Base-by-base conservation (phyloP, 2,888 invertebrate species). In the Mesodorylaimus sp. region DNA sequence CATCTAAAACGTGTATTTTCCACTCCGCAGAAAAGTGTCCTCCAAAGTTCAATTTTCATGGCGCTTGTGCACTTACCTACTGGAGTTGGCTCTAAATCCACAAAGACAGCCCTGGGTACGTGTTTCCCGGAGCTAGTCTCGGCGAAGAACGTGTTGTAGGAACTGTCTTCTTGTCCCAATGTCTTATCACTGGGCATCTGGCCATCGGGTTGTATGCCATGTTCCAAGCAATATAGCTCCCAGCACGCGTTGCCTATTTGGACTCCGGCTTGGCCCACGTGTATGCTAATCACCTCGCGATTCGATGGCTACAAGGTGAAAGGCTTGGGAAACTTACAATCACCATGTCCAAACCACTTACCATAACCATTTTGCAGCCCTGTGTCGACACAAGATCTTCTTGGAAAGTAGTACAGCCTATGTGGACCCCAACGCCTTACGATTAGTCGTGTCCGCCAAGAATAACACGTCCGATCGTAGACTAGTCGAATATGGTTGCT, bases 71-170 rank as follows among this genome's bases (percentile, higher is more conserved):
- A 29, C 42, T 32, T 38, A 61, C 75, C 83, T 55, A 91, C 85
- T 63, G 91, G 91, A 57, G 89, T 89, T 54, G 91, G 91, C 70
- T 91, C 91, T 67, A 91, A 74, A 70, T 91, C 91, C 13, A 91
- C 86, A 63, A 89, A 89, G 7, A 89, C 85, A 39, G 83, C 87
- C 60, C 89, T 76, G 46, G 89, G 89, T 13, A 91, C 89, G 67
- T 93, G 89, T 67, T 91, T 91, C 65, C 91, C 91, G 41, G 86
- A 82, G 49, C 86, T 86, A 52, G 89, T 91, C 72, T 91, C 89
- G 55, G 69, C 68, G 65, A 74, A 74, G 63, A 74, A 74, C 25
- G 73, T 91, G 74, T 87, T 89, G 76, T 86, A 91, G 53, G 84
- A 85, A 73, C 61, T 81, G 73, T 91, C 89, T 51, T 85, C 69